phyloP scores from a whole-genome alignment of 2,113 vertebrate species.

The Aspiorhynchus laticeps region DNA sequence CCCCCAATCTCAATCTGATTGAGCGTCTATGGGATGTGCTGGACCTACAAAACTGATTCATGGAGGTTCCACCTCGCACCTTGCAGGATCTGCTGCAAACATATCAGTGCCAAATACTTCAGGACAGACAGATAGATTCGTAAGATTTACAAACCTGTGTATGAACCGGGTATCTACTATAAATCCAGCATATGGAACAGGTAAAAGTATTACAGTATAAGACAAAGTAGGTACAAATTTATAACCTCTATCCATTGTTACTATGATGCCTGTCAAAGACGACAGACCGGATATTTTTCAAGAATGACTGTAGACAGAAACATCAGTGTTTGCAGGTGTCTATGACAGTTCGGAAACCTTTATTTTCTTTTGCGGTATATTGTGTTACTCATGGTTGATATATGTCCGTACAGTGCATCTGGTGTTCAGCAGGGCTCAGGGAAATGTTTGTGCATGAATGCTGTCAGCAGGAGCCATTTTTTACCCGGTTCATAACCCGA shows the following conservation, averaged over 20 bases:
- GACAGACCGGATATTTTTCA: background rate
- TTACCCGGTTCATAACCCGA: background rate
- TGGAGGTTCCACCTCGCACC: background rate
- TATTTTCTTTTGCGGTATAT: background rate
- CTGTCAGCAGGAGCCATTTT: conserved; percentile 6
- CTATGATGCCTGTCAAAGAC: background rate
- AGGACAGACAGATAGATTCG: too few relatives aligned
- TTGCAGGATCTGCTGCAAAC: too few relatives aligned
- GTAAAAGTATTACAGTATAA: background rate
- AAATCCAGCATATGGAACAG: background rate
- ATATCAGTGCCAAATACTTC: too few relatives aligned
- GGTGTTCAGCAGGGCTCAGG: conserved; percentile 2
- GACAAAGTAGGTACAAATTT: background rate
- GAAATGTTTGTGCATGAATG: background rate
- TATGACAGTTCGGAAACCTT: background rate
- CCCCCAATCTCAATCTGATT: too few relatives aligned
- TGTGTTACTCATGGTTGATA: background rate
- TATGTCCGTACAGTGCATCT: background rate
- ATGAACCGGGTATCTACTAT: too few relatives aligned
- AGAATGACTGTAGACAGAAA: background rate
- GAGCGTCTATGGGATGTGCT: too few relatives aligned
- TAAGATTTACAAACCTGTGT: too few relatives aligned
- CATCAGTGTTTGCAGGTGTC: background rate
- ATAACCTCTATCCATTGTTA: background rate
- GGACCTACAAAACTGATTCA: too few relatives aligned